Evolutionary conservation across 64 coral and sea anemone genomes (phyloP), one percentile per base, ranked within the genome.

Genomic region (Exaiptasia diaphana): DNA sequence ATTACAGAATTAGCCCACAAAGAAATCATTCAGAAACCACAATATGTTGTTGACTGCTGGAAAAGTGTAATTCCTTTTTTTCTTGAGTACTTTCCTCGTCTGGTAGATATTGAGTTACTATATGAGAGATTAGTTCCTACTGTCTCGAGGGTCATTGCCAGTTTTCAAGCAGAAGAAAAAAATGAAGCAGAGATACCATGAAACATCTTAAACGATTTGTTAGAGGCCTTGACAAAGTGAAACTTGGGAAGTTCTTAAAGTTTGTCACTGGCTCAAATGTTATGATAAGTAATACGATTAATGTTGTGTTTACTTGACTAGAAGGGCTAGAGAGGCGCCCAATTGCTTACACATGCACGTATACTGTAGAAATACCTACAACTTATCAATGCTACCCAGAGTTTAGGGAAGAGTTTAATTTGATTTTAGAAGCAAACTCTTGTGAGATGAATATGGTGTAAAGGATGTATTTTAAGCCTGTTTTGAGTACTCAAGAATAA

Each of bases 201-300:
- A 38, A 36, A 57, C 80, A 83, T 50, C 37, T 84, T 27, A 77
- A 71, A 50, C 75, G 62, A 61, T 83, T 77, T 30, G 84, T 84
- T 21, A 77, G 39, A 46, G 72, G 73, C 14, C 72, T 90, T 38
- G 80, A 84, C 30, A 33, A 44, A 15, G 21, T 49, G 39, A 90
- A 90, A 67, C 80, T 77, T 26, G 40, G 21, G 14, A 70, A 62
- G 37, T 84, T 83, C 52, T 18, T 90, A 17, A 41, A 38, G 31
- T 90, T 90, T 67, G 45, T 53, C 31, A 82, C 53, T 68, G 59
- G 78, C 35, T 75, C 87, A 49, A 54, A 75, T 41, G 65, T 75
- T 71, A 55, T 80, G 42, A 27, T 88, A 33, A 72, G 64, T 79
- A 49, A 79, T 35, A 64, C 39, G 12, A 44, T 90, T 61, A 41